Base-by-base conservation (phyloP, 2,888 invertebrate genomes). In the Microplitis manilae region DNA sequence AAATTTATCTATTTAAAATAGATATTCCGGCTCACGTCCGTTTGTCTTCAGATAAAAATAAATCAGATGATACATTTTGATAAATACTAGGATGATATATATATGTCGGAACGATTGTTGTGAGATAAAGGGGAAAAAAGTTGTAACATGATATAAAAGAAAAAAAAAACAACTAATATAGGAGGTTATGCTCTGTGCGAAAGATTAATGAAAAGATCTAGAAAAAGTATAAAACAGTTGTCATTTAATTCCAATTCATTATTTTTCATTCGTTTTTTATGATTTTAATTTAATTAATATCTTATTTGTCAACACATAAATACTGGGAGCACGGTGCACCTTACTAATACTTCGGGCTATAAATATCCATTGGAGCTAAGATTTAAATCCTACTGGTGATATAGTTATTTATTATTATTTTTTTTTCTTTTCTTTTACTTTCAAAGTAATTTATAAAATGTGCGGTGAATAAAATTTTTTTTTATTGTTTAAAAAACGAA, bases 31-130 rank as follows among this genome's bases (percentile, higher is more conserved):
- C 41, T 41, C 41, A 41, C 41, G 41, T 5, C 13, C 50, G 13
- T 50, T 50, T 8, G 4, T 50, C 13, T 50, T 50, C 13, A 4
- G 50, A 50, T 50, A 13, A 50, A 50, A 50, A 50, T 50, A 50
- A 50, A 50, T 13, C 50, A 50, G 13, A 50, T 50, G 13, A 50
- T 50, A 50, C 13, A 50, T 50, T 50, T 64, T 17, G 64, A 64
- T 20, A 64, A 15, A 64, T 17, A 20, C 8, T 64, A n/a, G 30
- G 15, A 20, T 64, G 64, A 30, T 20, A 30, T 64, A 17, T 30
- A 64, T 15, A 64, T 20, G 17, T 64, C 64, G 17, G 4, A 40
- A 15, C 68, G 39, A 68, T 39, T 40, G 68, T 68, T 20, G 41
- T 41, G 13, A 41, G n/a, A 20, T 67, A 30, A 67, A 30, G 17